These are phyloP conservation scores for Spinus olivaceus DNA, from an alignment of 2,797 vertebrate species.

Conservation along the genomic window DNA sequence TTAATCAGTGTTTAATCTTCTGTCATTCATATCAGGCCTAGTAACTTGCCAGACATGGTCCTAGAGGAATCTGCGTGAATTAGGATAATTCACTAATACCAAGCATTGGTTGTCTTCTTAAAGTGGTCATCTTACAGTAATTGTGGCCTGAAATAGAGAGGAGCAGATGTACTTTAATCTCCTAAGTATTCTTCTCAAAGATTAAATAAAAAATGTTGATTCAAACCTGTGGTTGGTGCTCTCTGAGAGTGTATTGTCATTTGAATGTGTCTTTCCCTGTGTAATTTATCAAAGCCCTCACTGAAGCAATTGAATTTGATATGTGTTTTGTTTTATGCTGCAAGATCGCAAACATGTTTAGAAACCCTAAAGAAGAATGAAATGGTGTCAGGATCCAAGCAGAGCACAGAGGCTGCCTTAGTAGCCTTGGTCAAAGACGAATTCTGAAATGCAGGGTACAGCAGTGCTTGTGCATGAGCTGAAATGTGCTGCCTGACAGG, in stretches of 20 bases:
- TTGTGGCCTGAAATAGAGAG: conserved; percentile 22
- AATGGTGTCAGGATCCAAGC: neutral
- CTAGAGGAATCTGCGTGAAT: neutral
- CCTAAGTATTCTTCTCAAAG: conserved; percentile 17
- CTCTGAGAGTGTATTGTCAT: neutral
- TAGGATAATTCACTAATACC: neutral
- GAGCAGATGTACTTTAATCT: conserved; percentile 23
- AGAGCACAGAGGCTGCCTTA: neutral
- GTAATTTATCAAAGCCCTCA: conserved; percentile 15
- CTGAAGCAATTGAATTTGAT: neutral
- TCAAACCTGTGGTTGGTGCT: neutral
- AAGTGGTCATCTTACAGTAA: neutral
- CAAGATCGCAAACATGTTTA: neutral
- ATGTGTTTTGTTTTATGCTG: neutral
- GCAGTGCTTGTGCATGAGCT: neutral
- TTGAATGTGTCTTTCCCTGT: neutral
- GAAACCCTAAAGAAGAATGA: neutral
- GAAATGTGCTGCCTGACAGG: neutral
- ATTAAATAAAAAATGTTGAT: conserved; percentile 22
- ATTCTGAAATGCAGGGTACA: neutral
- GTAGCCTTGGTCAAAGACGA: neutral
- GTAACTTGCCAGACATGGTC: neutral
- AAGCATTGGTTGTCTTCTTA: neutral
- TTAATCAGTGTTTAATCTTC: neutral
- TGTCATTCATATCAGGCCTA: neutral